phyloP scores from a whole-genome alignment of 2,113 vertebrate species.

The Proterorhinus semilunaris region DNA sequence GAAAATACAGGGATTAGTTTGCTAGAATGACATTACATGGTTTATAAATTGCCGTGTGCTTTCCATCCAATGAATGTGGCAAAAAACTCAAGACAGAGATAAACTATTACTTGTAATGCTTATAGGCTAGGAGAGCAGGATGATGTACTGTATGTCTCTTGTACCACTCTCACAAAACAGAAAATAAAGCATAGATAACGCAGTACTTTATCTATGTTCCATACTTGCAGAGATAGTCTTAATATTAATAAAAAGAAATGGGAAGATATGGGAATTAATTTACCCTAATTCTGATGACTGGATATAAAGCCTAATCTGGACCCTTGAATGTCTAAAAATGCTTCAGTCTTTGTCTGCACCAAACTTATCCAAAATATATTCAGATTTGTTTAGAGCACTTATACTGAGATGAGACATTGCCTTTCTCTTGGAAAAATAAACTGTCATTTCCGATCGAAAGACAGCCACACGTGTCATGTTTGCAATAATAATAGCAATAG shows the following conservation, averaged over 20 bases:
- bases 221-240: too few relatives aligned
- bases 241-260: too few relatives aligned
- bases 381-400: too few relatives aligned
- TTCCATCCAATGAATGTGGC: constrained; percentile 38
- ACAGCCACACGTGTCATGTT: constrained; percentile 19
- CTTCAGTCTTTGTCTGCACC: background rate
- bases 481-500: constrained; percentile 29
- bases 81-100: background rate
- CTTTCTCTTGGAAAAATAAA: constrained; percentile 39
- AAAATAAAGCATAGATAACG: too few relatives aligned
- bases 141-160: too few relatives aligned
- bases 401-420: constrained; percentile 11
- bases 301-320: background rate
- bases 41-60: constrained; percentile 26
- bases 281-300: background rate
- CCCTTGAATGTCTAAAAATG: too few relatives aligned
- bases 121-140: too few relatives aligned
- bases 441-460: constrained; percentile 28
- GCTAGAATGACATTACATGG: constrained; percentile 27
- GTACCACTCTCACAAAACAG: too few relatives aligned
- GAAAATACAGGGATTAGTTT: constrained; percentile 32
- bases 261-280: too few relatives aligned
- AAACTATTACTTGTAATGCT: too few relatives aligned
- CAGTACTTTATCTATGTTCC: too few relatives aligned
- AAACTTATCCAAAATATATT: background rate